These are phyloP conservation scores for Gila orcuttii DNA, from an alignment of 2,113 vertebrate species.

Conservation along the genomic window DNA sequence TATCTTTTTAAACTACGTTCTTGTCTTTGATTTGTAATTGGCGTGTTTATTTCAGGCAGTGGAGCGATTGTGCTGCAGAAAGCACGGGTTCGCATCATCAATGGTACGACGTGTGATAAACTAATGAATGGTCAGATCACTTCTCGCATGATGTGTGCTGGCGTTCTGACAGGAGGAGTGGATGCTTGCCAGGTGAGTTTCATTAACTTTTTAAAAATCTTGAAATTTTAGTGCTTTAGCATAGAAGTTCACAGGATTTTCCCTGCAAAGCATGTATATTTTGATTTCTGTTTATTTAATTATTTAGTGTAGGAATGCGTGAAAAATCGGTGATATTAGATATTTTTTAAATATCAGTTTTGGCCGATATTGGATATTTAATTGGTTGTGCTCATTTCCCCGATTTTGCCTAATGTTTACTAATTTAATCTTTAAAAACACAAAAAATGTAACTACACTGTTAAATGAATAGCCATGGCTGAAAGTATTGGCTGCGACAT, in stretches of 20 bases:
- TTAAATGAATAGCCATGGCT: background rate
- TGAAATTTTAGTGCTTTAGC: background rate
- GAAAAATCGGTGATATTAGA: background rate
- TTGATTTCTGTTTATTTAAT: background rate
- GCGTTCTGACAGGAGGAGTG: constrained; percentile 81
- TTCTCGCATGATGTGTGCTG: constrained; percentile 89
- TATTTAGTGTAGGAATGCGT: too few species aligned
- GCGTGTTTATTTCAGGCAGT: constrained; percentile 65
- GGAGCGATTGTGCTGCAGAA: constrained; percentile 86
- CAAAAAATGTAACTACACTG: background rate
- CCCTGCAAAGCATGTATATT: background rate
- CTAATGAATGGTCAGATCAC: constrained; percentile 80
- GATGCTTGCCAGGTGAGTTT: constrained; percentile 91
- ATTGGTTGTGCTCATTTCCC: background rate
- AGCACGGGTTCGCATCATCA: constrained; percentile 89
- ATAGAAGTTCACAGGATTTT: background rate
- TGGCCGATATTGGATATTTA: background rate
- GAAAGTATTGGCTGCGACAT: too few species aligned
- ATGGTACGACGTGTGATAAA: constrained; percentile 77
- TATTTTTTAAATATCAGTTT: background rate
- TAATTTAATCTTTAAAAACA: background rate
- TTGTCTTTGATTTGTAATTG: background rate
- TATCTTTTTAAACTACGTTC: too few species aligned
- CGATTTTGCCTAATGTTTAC: background rate
- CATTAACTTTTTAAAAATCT: background rate